Conservation (phyloP, 2,888 invertebrate genomes). For the Abrostola tripartita region DNA sequence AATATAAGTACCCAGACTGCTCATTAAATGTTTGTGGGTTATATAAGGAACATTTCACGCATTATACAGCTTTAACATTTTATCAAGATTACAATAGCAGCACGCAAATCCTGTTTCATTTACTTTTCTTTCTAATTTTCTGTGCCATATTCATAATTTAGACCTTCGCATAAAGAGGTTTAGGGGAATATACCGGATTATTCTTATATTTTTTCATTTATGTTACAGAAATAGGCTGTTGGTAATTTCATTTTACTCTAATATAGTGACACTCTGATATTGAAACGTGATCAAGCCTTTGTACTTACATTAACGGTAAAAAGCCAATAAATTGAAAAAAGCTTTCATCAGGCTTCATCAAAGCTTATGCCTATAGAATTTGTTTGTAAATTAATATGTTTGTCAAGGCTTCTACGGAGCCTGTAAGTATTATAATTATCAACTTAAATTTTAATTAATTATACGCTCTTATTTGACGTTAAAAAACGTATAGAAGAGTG, state of each 20-base stretch:
- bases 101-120: constrained; percentile 58
- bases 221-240: constrained; percentile 27
- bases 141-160: constrained; percentile 54
- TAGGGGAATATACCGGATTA: constrained; percentile 41
- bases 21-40: constrained; percentile 47
- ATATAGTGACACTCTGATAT: constrained; percentile 9
- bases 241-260: constrained; percentile 19
- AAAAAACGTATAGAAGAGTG: no score
- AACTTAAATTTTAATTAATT: no score
- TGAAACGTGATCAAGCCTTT: background rate
- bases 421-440: no score
- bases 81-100: constrained; percentile 54
- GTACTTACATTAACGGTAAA: background rate
- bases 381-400: no score
- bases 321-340: no score
- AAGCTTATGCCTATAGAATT: no score
- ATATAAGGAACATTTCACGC: constrained; percentile 44
- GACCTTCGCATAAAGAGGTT: constrained; percentile 44
- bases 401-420: no score
- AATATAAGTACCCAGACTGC: constrained; percentile 7
- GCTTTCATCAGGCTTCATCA: no score
- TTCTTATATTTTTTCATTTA: constrained; percentile 26
- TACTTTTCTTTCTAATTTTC: constrained; percentile 56
- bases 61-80: constrained; percentile 50
- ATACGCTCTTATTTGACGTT: no score